A percentile compares a stretch with the other conserved stretches of the same genome.
Evolutionary conservation across 2,797 vertebrate genomes (phyloP).

Genomic region (Netta rufina): DNA sequence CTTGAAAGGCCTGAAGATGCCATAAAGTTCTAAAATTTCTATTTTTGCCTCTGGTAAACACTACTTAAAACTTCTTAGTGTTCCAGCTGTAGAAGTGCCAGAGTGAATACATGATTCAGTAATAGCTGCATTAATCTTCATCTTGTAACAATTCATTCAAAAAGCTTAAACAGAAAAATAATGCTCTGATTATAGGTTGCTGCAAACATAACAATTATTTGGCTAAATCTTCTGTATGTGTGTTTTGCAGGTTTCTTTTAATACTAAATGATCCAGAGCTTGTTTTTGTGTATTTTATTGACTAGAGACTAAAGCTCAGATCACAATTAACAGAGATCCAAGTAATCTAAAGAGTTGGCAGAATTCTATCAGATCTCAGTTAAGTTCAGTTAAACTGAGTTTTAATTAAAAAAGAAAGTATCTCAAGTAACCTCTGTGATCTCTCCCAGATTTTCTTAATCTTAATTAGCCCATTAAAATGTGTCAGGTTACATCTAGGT

Average conservation of each 20-base stretch:
- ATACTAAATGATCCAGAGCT: background rate
- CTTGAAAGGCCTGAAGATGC: background rate
- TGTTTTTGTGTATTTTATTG: background rate
- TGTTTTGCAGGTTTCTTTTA: background rate
- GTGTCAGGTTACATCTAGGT: background rate
- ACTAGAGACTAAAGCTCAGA: background rate
- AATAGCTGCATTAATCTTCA: background rate
- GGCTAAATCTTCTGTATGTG: background rate
- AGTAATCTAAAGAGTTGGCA: background rate
- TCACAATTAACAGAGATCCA: background rate
- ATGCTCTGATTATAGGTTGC: background rate
- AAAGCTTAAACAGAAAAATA: constrained; percentile 16
- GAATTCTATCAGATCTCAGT: background rate
- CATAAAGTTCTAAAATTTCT: background rate
- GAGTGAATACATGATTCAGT: background rate
- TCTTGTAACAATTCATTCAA: background rate
- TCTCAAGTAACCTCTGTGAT: background rate
- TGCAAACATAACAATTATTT: background rate
- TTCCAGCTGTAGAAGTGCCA: background rate
- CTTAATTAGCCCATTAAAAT: background rate
- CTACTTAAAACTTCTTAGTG: background rate
- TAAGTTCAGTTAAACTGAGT: background rate
- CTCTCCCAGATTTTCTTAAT: background rate
- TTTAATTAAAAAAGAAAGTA: background rate
- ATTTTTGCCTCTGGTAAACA: background rate